These are phyloP conservation scores for Helicoverpa assulta DNA, from an alignment of 2,888 invertebrate species.

Conservation along the genomic window DNA sequence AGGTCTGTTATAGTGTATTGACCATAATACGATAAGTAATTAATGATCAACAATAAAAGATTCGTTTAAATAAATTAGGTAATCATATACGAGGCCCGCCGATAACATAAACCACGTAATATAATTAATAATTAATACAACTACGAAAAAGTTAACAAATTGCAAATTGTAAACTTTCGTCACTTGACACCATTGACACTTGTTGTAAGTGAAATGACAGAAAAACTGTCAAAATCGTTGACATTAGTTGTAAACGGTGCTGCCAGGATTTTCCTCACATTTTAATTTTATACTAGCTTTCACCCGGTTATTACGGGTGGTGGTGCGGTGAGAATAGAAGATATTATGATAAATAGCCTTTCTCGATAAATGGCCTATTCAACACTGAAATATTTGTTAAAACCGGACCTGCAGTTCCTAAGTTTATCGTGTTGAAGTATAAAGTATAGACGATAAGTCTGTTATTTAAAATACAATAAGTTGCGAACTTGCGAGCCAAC, in stretches of 20 bases:
- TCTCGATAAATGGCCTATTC: too few species aligned
- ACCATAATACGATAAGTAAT: slow-evolving; percentile 10
- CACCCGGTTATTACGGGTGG: too few species aligned
- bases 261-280: too few species aligned
- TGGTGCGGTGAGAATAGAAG: too few species aligned
- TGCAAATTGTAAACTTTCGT: slow-evolving; percentile 52
- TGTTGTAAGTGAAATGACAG: neutral
- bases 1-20: slow-evolving; percentile 8
- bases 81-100: neutral
- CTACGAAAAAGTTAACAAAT: slow-evolving; percentile 51
- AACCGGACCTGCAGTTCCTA: too few species aligned
- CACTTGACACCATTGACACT: slow-evolving; percentile 42
- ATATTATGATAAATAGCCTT: too few species aligned
- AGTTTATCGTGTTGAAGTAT: too few species aligned
- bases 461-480: too few species aligned
- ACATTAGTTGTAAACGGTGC: neutral
- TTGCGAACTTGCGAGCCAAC: too few species aligned
- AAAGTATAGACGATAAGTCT: too few species aligned
- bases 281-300: too few species aligned
- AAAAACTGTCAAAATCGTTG: neutral
- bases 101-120: slow-evolving; percentile 14
- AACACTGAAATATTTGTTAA: too few species aligned
- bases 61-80: neutral
- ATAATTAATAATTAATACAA: slow-evolving; percentile 13
- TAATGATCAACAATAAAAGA: slow-evolving; percentile 9